Evolutionary conservation across 2,113 vertebrate species (phyloP).

Genomic region (cat (Felis catus)): F.catus_Fca126_mat1.0 CM031418.1:140660501-140661000

Average conservation of each 20-base stretch:
- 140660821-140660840: accelerated
- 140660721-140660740: accelerated
- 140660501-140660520: accelerated
- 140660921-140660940: accelerated
- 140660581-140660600: accelerated
- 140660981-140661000: background rate
- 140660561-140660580: background rate
- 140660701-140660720: accelerated
- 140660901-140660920: accelerated
- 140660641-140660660: background rate
- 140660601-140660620: accelerated
- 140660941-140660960: accelerated
- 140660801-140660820: accelerated
- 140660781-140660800: background rate
- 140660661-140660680: background rate
- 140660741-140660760: accelerated
- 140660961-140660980: accelerated
- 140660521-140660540: accelerated
- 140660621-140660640: accelerated
- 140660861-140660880: accelerated
- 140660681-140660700: accelerated
- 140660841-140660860: accelerated
- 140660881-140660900: accelerated
- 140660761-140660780: accelerated
- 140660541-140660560: accelerated